Conservation (phyloP, 1,140 invertebrate genomes). For the Gryon sp. region DNA sequence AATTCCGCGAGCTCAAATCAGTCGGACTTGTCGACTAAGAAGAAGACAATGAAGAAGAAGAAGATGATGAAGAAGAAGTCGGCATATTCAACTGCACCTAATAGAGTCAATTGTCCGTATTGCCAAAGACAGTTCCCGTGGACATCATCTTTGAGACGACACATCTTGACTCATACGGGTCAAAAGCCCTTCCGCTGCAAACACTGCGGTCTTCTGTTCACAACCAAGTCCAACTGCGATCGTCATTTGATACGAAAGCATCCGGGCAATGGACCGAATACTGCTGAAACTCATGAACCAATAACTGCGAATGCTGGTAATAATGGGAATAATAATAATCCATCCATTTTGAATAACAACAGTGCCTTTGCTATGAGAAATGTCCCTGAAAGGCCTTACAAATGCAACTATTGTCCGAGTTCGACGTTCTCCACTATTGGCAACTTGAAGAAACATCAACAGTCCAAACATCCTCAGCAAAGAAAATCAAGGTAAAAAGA, state of each 20-base stretch:
- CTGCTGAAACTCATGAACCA: slow-evolving; percentile 71
- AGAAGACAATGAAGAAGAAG: slow-evolving; percentile 68
- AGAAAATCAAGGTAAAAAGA: slow-evolving; percentile 65
- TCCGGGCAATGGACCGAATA: slow-evolving; percentile 74
- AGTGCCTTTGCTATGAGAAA: slow-evolving; percentile 81
- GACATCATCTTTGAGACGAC: slow-evolving; percentile 94
- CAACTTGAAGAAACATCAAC: slow-evolving; percentile 88
- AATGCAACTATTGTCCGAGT: slow-evolving; percentile 90
- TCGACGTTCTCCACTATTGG: slow-evolving; percentile 91
- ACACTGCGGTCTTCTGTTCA: slow-evolving; percentile 94
- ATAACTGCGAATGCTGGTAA: slow-evolving; percentile 47
- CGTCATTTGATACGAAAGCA: slow-evolving; percentile 95
- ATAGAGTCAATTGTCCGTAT: slow-evolving; percentile 94
- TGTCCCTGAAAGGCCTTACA: slow-evolving; percentile 89
- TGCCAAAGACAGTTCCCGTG: slow-evolving; percentile 96
- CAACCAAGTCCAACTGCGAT: slow-evolving; percentile 98
- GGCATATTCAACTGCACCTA: slow-evolving; percentile 96
- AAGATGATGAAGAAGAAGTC: slow-evolving; percentile 89
- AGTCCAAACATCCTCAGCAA: slow-evolving; percentile 83
- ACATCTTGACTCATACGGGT: slow-evolving; percentile 95
- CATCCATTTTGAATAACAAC: slow-evolving; percentile 80
- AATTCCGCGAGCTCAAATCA: slow-evolving; percentile 69
- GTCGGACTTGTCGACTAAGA: slow-evolving; percentile 57
- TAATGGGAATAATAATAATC: slow-evolving; percentile 66
- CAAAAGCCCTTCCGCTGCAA: slow-evolving; percentile 97